phyloP scores from a whole-genome alignment of 2,797 vertebrate genomes.

The Brachyrhaphis roseni region DNA sequence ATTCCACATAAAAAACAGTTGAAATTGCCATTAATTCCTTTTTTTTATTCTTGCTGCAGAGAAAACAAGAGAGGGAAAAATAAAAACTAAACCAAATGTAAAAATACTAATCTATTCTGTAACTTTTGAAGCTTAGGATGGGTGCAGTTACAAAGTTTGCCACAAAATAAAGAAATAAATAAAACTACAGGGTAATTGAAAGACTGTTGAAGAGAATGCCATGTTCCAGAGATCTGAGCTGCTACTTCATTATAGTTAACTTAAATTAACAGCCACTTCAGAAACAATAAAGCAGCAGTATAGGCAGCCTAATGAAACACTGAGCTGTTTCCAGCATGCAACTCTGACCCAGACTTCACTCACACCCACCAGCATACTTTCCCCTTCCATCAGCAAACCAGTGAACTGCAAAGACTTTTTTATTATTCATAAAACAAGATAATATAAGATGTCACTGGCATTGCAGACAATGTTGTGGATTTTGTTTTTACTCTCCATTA shows the following conservation, averaged over 20 bases:
- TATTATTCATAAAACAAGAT: slow-evolving; percentile 80
- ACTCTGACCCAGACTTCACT: slow-evolving; percentile 72
- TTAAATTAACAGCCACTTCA: slow-evolving; percentile 73
- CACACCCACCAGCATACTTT: slow-evolving; percentile 70
- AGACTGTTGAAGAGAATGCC: slow-evolving; percentile 32
- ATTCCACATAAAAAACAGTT: not conserved
- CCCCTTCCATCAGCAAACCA: slow-evolving; percentile 77
- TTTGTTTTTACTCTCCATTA: slow-evolving; percentile 65
- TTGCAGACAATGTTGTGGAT: slow-evolving; percentile 57
- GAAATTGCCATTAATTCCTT: not conserved
- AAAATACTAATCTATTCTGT: not conserved
- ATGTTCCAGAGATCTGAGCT: slow-evolving; percentile 28
- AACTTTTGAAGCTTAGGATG: not conserved
- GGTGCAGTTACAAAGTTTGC: slow-evolving; percentile 9
- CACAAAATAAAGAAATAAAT: not conserved
- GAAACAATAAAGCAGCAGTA: slow-evolving; percentile 68
- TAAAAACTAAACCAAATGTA: not conserved
- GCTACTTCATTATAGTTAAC: slow-evolving; percentile 68
- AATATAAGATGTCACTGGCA: slow-evolving; percentile 68
- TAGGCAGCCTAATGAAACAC: slow-evolving; percentile 69
- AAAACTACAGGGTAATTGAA: not conserved
- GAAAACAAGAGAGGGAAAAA: not conserved
- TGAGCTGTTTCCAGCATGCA: slow-evolving; percentile 67
- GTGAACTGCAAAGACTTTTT: slow-evolving; percentile 66
- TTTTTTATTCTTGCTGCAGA: not conserved